Percentiles rank a stretch among this genome's conserved stretches.
These are phyloP conservation scores for Craniophora ligustri DNA, from an alignment of 2,888 invertebrate species.

Conservation along the genomic window DNA sequence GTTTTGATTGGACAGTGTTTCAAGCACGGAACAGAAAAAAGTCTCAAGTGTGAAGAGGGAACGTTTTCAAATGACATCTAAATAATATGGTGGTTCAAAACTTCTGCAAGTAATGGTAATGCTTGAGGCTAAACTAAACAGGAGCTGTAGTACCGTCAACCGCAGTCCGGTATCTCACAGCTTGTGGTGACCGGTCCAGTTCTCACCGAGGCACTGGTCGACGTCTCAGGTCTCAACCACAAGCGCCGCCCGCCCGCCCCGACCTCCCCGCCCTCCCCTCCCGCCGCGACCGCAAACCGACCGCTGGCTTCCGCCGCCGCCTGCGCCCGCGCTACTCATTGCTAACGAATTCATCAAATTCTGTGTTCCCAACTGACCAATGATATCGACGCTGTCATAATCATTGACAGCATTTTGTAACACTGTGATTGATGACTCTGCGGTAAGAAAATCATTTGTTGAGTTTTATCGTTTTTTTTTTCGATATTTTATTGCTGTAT, in stretches of 20 bases:
- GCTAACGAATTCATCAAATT: neutral
- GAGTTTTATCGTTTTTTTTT: no score
- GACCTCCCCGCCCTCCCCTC: neutral
- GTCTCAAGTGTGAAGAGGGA: no score
- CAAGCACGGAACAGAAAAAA: no score
- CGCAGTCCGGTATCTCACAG: slow-evolving; percentile 11
- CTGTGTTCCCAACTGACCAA: neutral
- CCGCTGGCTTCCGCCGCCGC: neutral
- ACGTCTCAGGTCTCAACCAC: slow-evolving; percentile 8
- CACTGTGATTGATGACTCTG: no score
- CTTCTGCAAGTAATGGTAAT: no score
- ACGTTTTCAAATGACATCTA: no score
- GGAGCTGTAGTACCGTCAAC: neutral
- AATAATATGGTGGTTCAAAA: no score
- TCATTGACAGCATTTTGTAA: neutral
- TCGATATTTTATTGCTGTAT: no score
- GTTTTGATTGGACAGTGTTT: no score
- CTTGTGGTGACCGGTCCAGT: slow-evolving; percentile 20
- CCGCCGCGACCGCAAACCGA: slow-evolving; percentile 1
- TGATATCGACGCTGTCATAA: neutral
- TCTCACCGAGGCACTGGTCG: slow-evolving; percentile 22
- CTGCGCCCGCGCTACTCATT: slow-evolving; percentile 1
- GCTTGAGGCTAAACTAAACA: neutral
- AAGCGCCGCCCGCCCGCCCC: neutral
- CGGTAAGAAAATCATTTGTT: no score